Evolutionary conservation across 2,113 vertebrate species (phyloP), one percentile per base, ranked within the genome.

Genomic region (Uria lomvia): DNA sequence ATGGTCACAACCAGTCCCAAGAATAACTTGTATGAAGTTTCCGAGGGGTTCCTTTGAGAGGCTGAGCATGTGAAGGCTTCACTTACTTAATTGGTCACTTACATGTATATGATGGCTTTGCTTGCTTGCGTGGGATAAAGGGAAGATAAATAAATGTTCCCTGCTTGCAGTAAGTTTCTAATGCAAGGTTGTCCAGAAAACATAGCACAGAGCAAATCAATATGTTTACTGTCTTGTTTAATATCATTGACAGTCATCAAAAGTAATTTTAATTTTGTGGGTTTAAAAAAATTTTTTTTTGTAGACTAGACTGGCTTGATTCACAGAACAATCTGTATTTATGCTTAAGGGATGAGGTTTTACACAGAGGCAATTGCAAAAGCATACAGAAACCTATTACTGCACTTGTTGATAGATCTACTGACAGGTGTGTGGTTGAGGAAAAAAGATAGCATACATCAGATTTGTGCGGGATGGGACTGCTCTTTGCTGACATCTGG

Each of bases 401-500:
- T 66, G 12, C 43, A 58, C 68, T 91, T 92, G 86, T 47, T 92
- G 92, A 78, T 96, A 58, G 80, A 60, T 67, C 62, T 62, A 68
- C 58, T 89, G 88, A 79, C 92, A 92, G 87, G 90, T 95, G 89
- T 60, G 60, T 73, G 47, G n/a, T 82, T 94, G 91, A 87, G 88
- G 81, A 66, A 68, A 36, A 94, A 87, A 91, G 79, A 88, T 79
- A 70, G 63, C 32, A n/a, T 47, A 34, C 88, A 62, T 90, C 18
- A 55, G 66, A 49, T 91, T 72, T 86, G 56, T 77, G 80, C 0
- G 0, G 76, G 79, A 63, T 94, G 86, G 86, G 83, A 68, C 73
- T 7, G 30, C 82, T 88, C 79, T 81, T 90, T 87, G 70, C 91
- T 94, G 92, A 95, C 88, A 85, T 94, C 91, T 94, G 94, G 95